Percentiles rank a stretch among this genome's conserved stretches.
Evolutionary conservation across 1,140 invertebrate species (phyloP).

Genomic region (Brachionus calyciflorus): DNA sequence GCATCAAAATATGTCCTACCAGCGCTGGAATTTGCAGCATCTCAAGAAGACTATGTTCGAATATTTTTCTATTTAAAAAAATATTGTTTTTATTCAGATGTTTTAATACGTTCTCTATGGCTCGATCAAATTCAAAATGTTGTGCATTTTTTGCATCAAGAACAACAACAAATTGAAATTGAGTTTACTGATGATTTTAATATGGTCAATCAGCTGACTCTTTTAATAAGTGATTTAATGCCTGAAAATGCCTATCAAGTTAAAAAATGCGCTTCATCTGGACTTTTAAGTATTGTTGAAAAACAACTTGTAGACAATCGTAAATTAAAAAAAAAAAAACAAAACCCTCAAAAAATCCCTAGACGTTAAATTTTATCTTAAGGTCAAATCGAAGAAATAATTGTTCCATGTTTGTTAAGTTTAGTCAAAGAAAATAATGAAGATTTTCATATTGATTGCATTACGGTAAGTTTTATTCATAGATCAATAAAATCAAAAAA

Average conservation of each 20-base stretch:
- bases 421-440: conserved; percentile 43
- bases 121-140: conserved; percentile 46
- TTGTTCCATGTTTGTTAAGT: conserved; percentile 33
- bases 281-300: background rate
- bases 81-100: conserved; percentile 43
- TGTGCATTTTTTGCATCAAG: conserved; percentile 14
- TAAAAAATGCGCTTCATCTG: conserved; percentile 21
- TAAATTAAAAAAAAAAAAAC: background rate
- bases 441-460: conserved; percentile 46
- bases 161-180: background rate
- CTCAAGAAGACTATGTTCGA: conserved; percentile 35
- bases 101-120: conserved; percentile 34
- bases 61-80: conserved; percentile 39
- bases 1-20: conserved; percentile 38
- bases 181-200: conserved; percentile 40
- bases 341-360: background rate
- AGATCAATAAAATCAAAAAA: background rate
- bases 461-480: conserved; percentile 22
- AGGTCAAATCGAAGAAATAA: conserved; percentile 44
- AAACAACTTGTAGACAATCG: conserved; percentile 28
- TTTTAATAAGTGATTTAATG: conserved; percentile 31
- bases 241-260: conserved; percentile 37
- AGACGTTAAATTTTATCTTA: background rate
- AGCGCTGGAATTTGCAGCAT: conserved; percentile 21
- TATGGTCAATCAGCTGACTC: conserved; percentile 11